Base-by-base conservation (phyloP, 1,140 invertebrate genomes). In the Bombus superbus region DNA sequence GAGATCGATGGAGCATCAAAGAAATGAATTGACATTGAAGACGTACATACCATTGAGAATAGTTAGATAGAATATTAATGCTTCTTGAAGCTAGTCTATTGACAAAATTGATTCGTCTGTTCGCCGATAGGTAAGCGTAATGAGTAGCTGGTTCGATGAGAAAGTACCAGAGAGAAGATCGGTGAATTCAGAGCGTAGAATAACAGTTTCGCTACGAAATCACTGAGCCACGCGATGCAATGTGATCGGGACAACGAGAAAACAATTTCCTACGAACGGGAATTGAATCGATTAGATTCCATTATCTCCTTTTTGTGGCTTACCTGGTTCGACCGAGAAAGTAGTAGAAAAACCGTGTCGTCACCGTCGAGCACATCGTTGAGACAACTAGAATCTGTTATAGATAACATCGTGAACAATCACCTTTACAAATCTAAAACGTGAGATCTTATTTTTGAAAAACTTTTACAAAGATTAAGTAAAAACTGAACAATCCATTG, bases 261-360 rank as follows among this genome's bases (percentile, higher is more conserved):
- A 69, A 62, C 64, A 69, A 47, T 80, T 80, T 69, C 35, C 66
- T 80, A 18, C 62, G 42, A 28, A 47, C 64, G n/a, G 13, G 38
- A 9, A 80, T 80, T 80, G 64, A 80, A 80, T 80, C 66, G 78
- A 80, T 80, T 69, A 53, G 42, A 69, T 32, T 69, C 64, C 42
- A 53, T 69, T 80, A 69, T 53, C 66, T 53, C 35, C 78, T 80
- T 80, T 69, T 80, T 80, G 64, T 38, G 32, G 77, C 42, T 68
- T 79, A 44, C 32, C 35, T 69, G 78, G 0, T 38, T 40, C 64
- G 3, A 4, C 28, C 25, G 78, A 69, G 78, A 80, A 80, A 80
- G 78, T 69, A 22, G 42, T 10, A 25, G 35, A 80, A 80, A 71
- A 80, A 80, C 62, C 8, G 40, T 79, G 62, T 79, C 64, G 62